Percentiles rank a stretch among this genome's conserved stretches.
phyloP scores from a whole-genome alignment of 2,113 vertebrate genomes.

The Rynchops niger region DNA sequence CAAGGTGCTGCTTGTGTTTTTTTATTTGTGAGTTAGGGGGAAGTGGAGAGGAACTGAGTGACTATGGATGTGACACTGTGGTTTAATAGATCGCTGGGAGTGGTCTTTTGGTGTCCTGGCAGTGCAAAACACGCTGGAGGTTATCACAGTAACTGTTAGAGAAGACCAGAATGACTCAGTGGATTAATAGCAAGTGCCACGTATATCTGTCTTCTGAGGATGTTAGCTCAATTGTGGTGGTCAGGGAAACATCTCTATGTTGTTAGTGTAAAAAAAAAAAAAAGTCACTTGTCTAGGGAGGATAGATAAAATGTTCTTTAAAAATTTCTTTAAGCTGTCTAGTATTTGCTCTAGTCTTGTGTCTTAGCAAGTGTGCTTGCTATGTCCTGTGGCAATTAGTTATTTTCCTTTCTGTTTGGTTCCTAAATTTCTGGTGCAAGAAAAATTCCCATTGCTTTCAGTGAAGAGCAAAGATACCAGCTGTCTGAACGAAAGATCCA shows the following conservation, averaged over 20 bases:
- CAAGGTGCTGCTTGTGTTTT: not conserved
- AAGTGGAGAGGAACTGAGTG: not conserved
- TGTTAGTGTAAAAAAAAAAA: not conserved
- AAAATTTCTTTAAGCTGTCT: not conserved
- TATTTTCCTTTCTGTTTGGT: not conserved
- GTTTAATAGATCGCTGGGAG: not conserved
- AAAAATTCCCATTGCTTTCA: not conserved
- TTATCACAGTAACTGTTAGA: not conserved
- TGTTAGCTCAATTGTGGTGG: not conserved
- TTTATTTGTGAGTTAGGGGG: not conserved
- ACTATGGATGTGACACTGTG: not conserved
- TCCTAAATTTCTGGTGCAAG: not conserved
- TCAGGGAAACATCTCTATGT: not conserved
- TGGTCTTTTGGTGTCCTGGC: not conserved
- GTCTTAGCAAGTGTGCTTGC: not conserved
- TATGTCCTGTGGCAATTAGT: not conserved
- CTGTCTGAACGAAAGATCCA: not conserved
- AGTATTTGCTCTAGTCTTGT: not conserved
- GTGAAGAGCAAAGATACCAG: not conserved
- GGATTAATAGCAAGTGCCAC: fast-evolving
- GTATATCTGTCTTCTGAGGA: not conserved
- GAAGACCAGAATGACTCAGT: not conserved
- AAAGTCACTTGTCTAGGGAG: not conserved
- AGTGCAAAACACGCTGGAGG: not conserved
- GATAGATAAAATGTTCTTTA: not conserved